These are phyloP conservation scores for Porites australiensis DNA, from an alignment of 64 coral and sea anemone species.

Conservation along the genomic window DNA sequence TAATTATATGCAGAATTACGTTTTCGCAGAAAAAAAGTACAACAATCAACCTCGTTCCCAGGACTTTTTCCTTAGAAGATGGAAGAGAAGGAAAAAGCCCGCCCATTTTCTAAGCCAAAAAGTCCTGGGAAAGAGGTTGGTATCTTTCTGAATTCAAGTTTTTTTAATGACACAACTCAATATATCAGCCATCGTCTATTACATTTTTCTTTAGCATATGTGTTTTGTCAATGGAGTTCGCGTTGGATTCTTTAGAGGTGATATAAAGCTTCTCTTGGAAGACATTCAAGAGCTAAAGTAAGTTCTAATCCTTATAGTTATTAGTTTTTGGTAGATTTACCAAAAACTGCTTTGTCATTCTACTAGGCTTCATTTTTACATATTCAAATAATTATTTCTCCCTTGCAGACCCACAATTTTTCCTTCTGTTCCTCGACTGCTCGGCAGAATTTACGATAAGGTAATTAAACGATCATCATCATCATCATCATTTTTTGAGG, in stretches of 20 bases:
- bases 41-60: too few relatives aligned
- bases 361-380: background rate
- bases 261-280: constrained; percentile 53
- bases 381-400: background rate
- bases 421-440: constrained; percentile 69
- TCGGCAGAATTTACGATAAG: constrained; percentile 76
- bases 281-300: constrained; percentile 73
- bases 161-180: too few relatives aligned
- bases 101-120: background rate
- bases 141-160: too few relatives aligned
- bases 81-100: background rate
- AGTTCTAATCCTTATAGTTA: background rate
- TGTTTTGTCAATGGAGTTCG: constrained; percentile 8
- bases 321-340: background rate
- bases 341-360: too few relatives aligned
- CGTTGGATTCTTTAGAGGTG: constrained; percentile 78
- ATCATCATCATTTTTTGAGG: too few relatives aligned
- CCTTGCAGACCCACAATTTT: constrained; percentile 71
- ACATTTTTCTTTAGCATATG: background rate
- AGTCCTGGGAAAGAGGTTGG: background rate
- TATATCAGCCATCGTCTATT: background rate
- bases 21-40: too few relatives aligned
- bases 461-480: background rate
- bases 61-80: too few relatives aligned
- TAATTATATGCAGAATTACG: too few relatives aligned